Conservation (phyloP, 1,140 invertebrate genomes). For the Drosophila sulfurigaster region DNA sequence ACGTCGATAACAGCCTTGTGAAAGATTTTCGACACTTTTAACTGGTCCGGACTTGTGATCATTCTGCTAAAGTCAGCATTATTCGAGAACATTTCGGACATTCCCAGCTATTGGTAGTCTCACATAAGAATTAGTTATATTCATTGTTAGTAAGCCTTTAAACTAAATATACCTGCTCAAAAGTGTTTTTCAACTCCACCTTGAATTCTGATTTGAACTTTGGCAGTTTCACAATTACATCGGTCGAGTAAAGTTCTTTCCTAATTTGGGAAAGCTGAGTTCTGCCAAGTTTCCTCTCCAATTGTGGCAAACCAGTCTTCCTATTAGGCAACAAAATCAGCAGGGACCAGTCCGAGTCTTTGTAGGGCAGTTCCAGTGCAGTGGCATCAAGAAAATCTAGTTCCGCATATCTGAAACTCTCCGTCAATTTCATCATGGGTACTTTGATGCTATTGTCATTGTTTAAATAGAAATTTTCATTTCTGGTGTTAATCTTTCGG, state of each 20-base stretch:
- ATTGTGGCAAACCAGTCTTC: conserved; percentile 79
- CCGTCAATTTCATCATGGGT: conserved; percentile 86
- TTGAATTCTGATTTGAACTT: conserved; percentile 88
- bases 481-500: conserved; percentile 42
- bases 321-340: too few relatives aligned
- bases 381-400: conserved; percentile 62
- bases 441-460: conserved; percentile 69
- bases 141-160: not conserved
- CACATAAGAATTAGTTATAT: not conserved
- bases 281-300: conserved; percentile 85
- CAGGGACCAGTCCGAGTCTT: too few relatives aligned
- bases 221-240: conserved; percentile 87
- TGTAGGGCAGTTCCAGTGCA: conserved; percentile 72
- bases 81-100: too few relatives aligned
- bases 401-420: conserved; percentile 64
- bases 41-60: too few relatives aligned
- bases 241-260: conserved; percentile 55
- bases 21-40: conserved; percentile 75
- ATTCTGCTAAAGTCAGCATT: too few relatives aligned
- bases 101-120: conserved; percentile 18
- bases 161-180: conserved; percentile 85
- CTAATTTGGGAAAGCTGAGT: conserved; percentile 74
- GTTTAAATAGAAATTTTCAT: conserved; percentile 64
- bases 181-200: conserved; percentile 85
- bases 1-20: conserved; percentile 87